Evolutionary conservation across 2,113 vertebrate species (phyloP).

Genomic region (Channa argus): DNA sequence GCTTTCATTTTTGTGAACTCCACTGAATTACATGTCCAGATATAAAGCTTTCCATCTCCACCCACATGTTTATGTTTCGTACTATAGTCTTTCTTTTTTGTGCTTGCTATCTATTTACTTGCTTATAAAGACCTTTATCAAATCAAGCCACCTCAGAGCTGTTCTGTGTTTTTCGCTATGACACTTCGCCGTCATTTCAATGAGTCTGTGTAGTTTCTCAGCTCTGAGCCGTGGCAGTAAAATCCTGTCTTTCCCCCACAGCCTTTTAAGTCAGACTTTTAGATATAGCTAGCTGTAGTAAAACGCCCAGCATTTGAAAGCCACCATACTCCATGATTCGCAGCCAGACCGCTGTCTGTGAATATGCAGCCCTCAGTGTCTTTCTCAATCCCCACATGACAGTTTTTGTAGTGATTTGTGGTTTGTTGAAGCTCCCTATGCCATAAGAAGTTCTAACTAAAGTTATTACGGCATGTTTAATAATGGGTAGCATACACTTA

Average conservation of each 20-base stretch:
- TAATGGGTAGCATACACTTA: not conserved
- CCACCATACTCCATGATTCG: slow-evolving; percentile 19
- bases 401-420: slow-evolving; percentile 29
- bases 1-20: not conserved
- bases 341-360: slow-evolving; percentile 41
- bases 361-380: slow-evolving; percentile 12
- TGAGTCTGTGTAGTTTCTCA: not conserved
- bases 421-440: slow-evolving; percentile 1
- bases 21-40: not conserved
- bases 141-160: not conserved
- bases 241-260: slow-evolving; percentile 23
- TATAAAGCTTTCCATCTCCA: not conserved
- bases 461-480: not conserved
- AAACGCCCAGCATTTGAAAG: slow-evolving; percentile 1
- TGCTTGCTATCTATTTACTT: no score
- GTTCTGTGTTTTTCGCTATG: slow-evolving; percentile 8
- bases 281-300: slow-evolving; percentile 4
- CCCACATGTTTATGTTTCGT: slow-evolving; percentile 4
- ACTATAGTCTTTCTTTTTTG: not conserved
- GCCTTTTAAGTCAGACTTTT: not conserved
- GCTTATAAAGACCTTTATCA: not conserved
- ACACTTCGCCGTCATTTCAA: not conserved
- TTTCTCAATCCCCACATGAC: slow-evolving; percentile 15
- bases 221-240: slow-evolving; percentile 11
- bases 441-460: slow-evolving; percentile 3